Conservation (phyloP, 2,113 vertebrate genomes). For the Caranx melampygus region DNA sequence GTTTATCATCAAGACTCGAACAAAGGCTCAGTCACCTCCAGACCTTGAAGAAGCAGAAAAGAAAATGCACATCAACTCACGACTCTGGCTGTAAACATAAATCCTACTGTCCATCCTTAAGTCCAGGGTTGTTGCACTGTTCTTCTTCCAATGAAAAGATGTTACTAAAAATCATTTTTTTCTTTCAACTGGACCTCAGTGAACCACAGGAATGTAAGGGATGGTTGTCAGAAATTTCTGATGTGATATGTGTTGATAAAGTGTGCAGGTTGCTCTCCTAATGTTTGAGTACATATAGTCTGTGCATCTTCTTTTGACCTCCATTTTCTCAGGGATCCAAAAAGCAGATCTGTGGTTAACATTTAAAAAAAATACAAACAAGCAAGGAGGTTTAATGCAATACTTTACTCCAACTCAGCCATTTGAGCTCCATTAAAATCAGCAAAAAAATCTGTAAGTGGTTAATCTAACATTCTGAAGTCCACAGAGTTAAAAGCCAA, state of each 20-base stretch:
- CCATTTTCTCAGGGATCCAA: too few species aligned
- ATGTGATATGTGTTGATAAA: background rate
- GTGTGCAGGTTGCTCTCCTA: too few species aligned
- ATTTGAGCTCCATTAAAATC: conserved; percentile 22
- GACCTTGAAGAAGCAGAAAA: too few species aligned
- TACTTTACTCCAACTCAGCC: conserved; percentile 38
- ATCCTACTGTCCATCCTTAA: too few species aligned
- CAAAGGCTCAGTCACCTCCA: background rate
- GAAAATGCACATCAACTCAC: too few species aligned
- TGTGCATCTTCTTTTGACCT: too few species aligned
- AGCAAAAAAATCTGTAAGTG: background rate
- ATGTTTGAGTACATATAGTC: too few species aligned
- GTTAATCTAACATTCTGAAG: conserved; percentile 24
- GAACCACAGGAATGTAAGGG: background rate
- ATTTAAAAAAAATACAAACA: background rate
- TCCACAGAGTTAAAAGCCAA: conserved; percentile 15
- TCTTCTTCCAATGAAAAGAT: background rate
- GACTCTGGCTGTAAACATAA: too few species aligned
- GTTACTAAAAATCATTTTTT: background rate
- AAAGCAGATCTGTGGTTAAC: background rate
- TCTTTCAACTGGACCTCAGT: background rate
- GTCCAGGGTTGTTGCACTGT: too few species aligned
- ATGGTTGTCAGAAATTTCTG: background rate
- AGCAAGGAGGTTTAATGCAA: background rate
- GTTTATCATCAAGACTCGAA: background rate